These are phyloP conservation scores for Phasia obesa DNA, from an alignment of 2,888 invertebrate genomes.

Conservation along the genomic window DNA sequence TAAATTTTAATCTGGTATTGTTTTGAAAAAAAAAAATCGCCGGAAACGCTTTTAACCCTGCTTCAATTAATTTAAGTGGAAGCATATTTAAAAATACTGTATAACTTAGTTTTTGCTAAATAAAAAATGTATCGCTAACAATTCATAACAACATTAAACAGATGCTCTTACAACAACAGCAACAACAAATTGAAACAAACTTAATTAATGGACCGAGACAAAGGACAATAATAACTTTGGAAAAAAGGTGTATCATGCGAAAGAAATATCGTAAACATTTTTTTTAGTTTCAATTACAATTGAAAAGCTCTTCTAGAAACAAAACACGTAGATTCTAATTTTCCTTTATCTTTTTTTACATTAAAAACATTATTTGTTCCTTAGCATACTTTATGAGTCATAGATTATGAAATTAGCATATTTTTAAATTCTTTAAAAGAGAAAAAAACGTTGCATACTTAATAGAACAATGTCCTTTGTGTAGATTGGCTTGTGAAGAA, in stretches of 20 bases:
- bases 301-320: slow-evolving; percentile 74
- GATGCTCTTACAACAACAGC: slow-evolving; percentile 48
- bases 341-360: slow-evolving; percentile 39
- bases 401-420: slow-evolving; percentile 80
- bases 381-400: slow-evolving; percentile 68
- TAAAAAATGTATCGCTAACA: not conserved
- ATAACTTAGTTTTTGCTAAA: not conserved
- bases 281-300: slow-evolving; percentile 76
- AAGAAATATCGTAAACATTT: slow-evolving; percentile 69
- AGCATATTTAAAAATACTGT: not conserved
- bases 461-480: slow-evolving; percentile 32
- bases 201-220: slow-evolving; percentile 77
- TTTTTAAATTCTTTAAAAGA: slow-evolving; percentile 72
- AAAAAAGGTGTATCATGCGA: slow-evolving; percentile 46
- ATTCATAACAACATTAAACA: slow-evolving; percentile 70
- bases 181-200: slow-evolving; percentile 78
- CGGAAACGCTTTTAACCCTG: too few relatives aligned
- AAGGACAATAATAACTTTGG: slow-evolving; percentile 50
- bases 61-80: not conserved
- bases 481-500: slow-evolving; percentile 45
- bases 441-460: slow-evolving; percentile 31
- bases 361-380: slow-evolving; percentile 28
- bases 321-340: slow-evolving; percentile 69
- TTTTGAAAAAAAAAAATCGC: too few relatives aligned
- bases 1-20: too few relatives aligned